Conservation (phyloP, 2,888 invertebrate genomes). For the Mesoligia furuncula region DNA sequence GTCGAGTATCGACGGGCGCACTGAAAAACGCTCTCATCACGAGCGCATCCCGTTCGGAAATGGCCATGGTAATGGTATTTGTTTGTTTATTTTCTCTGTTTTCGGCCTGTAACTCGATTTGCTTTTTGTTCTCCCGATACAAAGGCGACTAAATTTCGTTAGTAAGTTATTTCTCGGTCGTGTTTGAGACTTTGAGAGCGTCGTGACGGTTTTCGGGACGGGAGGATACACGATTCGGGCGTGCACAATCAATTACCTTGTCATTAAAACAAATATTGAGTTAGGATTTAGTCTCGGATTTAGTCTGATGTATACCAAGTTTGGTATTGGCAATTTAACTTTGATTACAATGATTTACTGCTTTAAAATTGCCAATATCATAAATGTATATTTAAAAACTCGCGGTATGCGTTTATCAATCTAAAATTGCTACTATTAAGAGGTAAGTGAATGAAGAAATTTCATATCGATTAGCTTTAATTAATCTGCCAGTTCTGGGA, state of each 20-base stretch:
- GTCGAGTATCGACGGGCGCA: conserved; percentile 58
- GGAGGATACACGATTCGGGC: conserved; percentile 78
- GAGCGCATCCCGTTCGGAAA: conserved; percentile 87
- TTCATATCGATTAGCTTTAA: conserved; percentile 53
- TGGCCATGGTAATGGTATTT: conserved; percentile 89
- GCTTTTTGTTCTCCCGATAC: conserved; percentile 85
- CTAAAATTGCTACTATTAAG: conserved; percentile 46
- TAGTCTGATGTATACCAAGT: conserved; percentile 66
- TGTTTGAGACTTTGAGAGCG: conserved; percentile 77
- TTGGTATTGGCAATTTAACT: conserved; percentile 46
- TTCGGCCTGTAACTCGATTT: conserved; percentile 89
- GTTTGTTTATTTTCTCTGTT: conserved; percentile 90
- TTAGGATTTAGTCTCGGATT: conserved; percentile 80
- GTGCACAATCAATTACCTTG: conserved; percentile 86
- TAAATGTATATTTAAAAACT: conserved; percentile 48
- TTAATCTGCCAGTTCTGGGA: conserved; percentile 50
- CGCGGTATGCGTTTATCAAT: conserved; percentile 31
- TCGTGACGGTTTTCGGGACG: conserved; percentile 79
- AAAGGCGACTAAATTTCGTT: conserved; percentile 88
- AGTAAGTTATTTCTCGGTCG: conserved; percentile 78
- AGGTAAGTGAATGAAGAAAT: conserved; percentile 58
- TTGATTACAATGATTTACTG: conserved; percentile 61
- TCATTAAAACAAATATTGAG: conserved; percentile 89
- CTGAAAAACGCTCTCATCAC: conserved; percentile 88
- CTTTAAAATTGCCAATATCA: conserved; percentile 51